Evolutionary conservation across 2,888 invertebrate genomes (phyloP).

Genomic region (Calliphora vomitoria): DNA sequence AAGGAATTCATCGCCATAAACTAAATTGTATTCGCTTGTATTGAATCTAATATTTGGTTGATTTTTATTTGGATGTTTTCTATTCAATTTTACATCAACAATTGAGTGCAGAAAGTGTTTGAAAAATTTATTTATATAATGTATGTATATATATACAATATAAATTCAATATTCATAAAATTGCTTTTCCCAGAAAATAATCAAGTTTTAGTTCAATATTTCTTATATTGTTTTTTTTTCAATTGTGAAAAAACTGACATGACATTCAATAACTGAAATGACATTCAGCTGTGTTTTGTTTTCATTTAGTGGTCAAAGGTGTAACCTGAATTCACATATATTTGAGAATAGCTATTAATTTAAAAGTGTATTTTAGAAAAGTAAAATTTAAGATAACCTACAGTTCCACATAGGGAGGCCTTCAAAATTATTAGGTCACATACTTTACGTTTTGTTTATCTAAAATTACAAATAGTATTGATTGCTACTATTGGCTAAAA

Average conservation of each 20-base stretch:
- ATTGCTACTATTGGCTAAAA: too few relatives aligned
- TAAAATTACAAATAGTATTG: too few relatives aligned
- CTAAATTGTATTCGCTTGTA: constrained; percentile 14
- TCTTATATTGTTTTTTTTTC: too few relatives aligned
- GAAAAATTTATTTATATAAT: constrained; percentile 26
- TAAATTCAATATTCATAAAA: constrained; percentile 26
- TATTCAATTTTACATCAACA: constrained; percentile 26
- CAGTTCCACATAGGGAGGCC: too few relatives aligned
- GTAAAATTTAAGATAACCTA: too few relatives aligned
- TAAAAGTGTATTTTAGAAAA: too few relatives aligned
- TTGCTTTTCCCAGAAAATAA: constrained; percentile 9
- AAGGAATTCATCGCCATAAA: constrained; percentile 37
- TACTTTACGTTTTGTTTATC: too few relatives aligned
- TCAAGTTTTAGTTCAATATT: not conserved
- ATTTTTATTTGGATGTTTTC: not conserved
- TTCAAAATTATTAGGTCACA: too few relatives aligned
- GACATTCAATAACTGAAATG: too few relatives aligned
- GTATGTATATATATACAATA: not conserved
- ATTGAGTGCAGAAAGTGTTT: constrained; percentile 25
- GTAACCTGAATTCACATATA: too few relatives aligned
- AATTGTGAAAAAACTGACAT: constrained; percentile 4
- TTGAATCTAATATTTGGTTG: constrained; percentile 20
- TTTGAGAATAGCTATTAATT: too few relatives aligned
- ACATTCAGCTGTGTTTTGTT: not conserved
- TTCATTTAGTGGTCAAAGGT: too few relatives aligned